These are phyloP conservation scores for Aphaenogaster floridana DNA, from an alignment of 1,140 invertebrate species.

Conservation along the genomic window DNA sequence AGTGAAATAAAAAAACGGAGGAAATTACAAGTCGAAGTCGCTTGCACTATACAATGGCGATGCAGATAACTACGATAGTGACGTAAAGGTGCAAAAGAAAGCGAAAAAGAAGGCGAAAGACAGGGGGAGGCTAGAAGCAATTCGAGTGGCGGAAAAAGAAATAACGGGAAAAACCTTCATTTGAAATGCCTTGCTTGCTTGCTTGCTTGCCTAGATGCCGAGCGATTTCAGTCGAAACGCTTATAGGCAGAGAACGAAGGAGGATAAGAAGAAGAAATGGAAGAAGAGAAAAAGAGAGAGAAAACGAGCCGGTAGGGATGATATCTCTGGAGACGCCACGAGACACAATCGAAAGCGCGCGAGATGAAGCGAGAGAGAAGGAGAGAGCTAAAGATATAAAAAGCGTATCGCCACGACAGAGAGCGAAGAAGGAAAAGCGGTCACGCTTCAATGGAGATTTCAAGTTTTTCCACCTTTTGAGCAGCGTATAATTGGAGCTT, in stretches of 20 bases:
- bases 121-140: conserved; percentile 23
- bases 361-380: conserved; percentile 19
- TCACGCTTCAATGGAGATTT: conserved; percentile 73
- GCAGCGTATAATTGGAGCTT: conserved; percentile 72
- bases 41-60: conserved; percentile 50
- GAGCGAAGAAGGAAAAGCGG: conserved; percentile 31
- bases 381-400: conserved; percentile 60
- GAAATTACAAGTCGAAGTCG: conserved; percentile 70
- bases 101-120: conserved; percentile 12
- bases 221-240: conserved; percentile 58
- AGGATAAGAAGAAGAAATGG: conserved; percentile 3
- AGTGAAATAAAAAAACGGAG: conserved; percentile 10
- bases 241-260: conserved; percentile 28
- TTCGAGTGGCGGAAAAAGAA: conserved; percentile 55
- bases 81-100: conserved; percentile 23
- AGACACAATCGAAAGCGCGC: conserved; percentile 67
- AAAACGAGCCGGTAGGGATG: conserved; percentile 54
- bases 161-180: conserved; percentile 69
- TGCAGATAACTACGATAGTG: conserved; percentile 45
- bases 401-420: conserved; percentile 55
- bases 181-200: conserved; percentile 67
- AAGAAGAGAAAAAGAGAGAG: conserved; percentile 2
- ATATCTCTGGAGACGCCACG: conserved; percentile 69
- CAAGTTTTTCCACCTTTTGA: conserved; percentile 70
- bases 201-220: conserved; percentile 53